Percentiles rank a stretch among this genome's conserved stretches.
Evolutionary conservation across 2,888 invertebrate genomes (phyloP).

Genomic region (Lysandra coridon): DNA sequence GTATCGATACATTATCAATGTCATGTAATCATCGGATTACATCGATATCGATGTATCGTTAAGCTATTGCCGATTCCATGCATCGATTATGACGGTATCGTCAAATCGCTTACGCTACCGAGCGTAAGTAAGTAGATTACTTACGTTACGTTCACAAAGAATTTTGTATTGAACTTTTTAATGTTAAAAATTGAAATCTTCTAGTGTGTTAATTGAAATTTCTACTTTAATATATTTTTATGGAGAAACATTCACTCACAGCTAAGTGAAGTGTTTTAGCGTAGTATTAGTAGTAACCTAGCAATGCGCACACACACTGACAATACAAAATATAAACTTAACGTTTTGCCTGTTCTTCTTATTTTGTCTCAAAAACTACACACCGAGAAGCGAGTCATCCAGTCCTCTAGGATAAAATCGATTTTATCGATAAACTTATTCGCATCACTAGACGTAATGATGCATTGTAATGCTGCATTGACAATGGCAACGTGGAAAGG

Average conservation of each 20-base stretch:
- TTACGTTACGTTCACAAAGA: too few species aligned
- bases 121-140: background rate
- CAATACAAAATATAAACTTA: background rate
- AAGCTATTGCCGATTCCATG: background rate
- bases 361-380: too few species aligned
- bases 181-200: too few species aligned
- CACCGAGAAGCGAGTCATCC: too few species aligned
- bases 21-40: background rate
- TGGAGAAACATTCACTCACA: too few species aligned
- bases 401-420: background rate
- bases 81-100: background rate
- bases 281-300: too few species aligned
- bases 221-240: too few species aligned
- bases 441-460: slow-evolving; percentile 54
- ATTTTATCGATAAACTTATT: slow-evolving; percentile 30
- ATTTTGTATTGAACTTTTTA: too few species aligned
- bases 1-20: background rate
- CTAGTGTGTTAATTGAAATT: too few species aligned
- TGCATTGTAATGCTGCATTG: slow-evolving; percentile 60
- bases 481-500: slow-evolving; percentile 44
- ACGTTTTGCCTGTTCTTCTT: too few species aligned
- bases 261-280: too few species aligned
- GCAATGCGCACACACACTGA: background rate
- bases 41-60: slow-evolving; percentile 34
- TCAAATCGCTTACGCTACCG: too few species aligned